Evolutionary conservation across 2,888 invertebrate genomes (phyloP), one percentile per base, ranked within the genome.

Genomic region (Amblyjoppa proteus): DNA sequence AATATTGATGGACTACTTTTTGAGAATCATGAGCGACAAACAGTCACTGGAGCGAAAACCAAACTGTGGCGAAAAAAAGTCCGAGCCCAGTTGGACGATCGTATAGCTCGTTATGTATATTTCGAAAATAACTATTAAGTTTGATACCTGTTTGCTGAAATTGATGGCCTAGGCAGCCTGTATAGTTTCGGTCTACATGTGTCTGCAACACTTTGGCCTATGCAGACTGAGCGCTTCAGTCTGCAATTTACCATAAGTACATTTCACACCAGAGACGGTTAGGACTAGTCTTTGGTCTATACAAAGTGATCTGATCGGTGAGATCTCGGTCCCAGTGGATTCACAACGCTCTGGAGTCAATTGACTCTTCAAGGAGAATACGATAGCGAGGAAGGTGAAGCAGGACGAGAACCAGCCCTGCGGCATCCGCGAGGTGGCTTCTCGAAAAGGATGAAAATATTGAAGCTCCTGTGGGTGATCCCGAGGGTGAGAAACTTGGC

Each of bases 301-400:
- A 16, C 41, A 41, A 41, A 41, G 11, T 11, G 41, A 41, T 11
- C 41, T 2, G 41, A 80, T 64, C 79, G 25, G 49, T 56, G 56
- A 80, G 56, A 84, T 80, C 49, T 34, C n/a, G 34, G 41, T 51
- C 38, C 45, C 28, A 25, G 70, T 58, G 51, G 71, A 68, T 68
- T 68, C n/a, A 28, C 49, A 71, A 77, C 38, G 51, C 66, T 61
- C 58, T 38, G 38, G 49, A 34, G 76, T 77, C 80, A 76, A 84
- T 84, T 73, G 80, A 76, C 51, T 76, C 68, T 77, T 81, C 68
- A 81, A 81, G 80, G 73, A 71, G 68, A 84, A 84, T 84, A 73
- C 81, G 76, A 81, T 68, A 81, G 84, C 73, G 76, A 53, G 66
- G 56, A 61, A 25, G 79, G 49, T 56, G 56, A 31, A 41, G 66